Base-by-base conservation (phyloP, 2,113 vertebrate species). In the Tangachromis dhanisi region DNA sequence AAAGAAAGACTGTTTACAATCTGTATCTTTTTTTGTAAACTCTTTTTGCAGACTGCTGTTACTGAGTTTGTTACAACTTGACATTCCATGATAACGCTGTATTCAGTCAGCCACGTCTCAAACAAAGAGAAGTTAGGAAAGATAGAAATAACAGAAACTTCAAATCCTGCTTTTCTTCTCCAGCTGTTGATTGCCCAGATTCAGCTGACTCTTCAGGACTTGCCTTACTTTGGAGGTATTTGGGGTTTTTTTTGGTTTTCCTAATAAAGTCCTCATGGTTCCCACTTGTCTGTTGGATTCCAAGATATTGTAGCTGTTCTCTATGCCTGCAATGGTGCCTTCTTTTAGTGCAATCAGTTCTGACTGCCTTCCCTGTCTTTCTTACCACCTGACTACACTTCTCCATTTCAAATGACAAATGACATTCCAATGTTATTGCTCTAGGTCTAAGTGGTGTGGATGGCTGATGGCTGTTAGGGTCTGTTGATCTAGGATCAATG, bases 241-340 rank as follows among this genome's bases (percentile, higher is more conserved):
- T 63, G 59, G 4, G 0, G 0, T 0, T 0, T 7, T 11, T 31
- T 61, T 19, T 35, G 9, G 59, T 33, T 63, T 63, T 63, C 16
- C 29, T 63, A 24, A 35, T 40, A 8, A 21, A 40, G 7, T 71
- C 35, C 35, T 71, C 12, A 24, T 14, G 12, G 35, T 42, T 21
- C 57, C 57, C 8, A 59, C 14, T 59, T 71, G n/a, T 13, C 35
- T 40, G 5, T 71, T 38, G 63, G 35, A 71, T 40, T 24, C 35
- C 63, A 13, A 68, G n/a, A 14, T 24, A 6, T 68, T 68, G n/a
- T 24, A 21, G 35, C 35, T 24, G 35, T 24, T 40, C 12, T 71
- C 35, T 40, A 24, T 42, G 66, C 13, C 35, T 24, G 12, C 66
- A 71, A 71, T 71, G 66, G 21, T 71, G 66, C 38, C 12, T 71